Evolutionary conservation across 2,113 vertebrate genomes (phyloP).

Genomic region (Philantomba maxwellii): DNA sequence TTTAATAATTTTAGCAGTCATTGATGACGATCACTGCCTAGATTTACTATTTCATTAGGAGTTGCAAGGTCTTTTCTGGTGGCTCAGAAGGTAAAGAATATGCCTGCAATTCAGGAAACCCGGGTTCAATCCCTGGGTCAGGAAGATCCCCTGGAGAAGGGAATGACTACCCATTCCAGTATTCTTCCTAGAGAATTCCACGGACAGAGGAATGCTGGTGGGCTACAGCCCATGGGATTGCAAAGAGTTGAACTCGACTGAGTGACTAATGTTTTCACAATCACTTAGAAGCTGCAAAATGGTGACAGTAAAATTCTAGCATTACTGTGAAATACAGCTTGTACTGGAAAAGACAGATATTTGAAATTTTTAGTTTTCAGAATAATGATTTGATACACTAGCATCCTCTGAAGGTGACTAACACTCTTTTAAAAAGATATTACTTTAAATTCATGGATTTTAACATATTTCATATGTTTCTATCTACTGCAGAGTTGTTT

Average conservation of each 20-base stretch:
- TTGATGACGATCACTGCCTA: not conserved
- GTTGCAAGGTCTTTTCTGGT: not conserved
- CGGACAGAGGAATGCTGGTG: not conserved
- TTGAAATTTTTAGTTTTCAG: not conserved
- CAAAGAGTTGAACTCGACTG: not conserved
- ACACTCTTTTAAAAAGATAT: not conserved
- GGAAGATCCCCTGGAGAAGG: not conserved
- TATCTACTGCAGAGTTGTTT: not conserved
- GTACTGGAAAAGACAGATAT: not conserved
- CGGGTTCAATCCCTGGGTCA: not conserved
- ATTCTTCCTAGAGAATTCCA: not conserved
- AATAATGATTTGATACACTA: not conserved
- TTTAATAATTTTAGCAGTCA: not conserved
- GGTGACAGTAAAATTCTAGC: not conserved
- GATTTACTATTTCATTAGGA: not conserved
- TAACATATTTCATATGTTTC: not conserved
- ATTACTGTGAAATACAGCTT: not conserved
- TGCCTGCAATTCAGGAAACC: not conserved
- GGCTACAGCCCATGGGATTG: not conserved
- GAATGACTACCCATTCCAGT: not conserved
- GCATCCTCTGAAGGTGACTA: not conserved
- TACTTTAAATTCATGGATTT: not conserved
- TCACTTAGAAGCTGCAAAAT: not conserved
- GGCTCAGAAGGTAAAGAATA: not conserved
- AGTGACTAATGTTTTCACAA: not conserved